Conservation (phyloP, 92 coral and sea anemone genomes). For the Epizoanthus stellaris region DNA sequence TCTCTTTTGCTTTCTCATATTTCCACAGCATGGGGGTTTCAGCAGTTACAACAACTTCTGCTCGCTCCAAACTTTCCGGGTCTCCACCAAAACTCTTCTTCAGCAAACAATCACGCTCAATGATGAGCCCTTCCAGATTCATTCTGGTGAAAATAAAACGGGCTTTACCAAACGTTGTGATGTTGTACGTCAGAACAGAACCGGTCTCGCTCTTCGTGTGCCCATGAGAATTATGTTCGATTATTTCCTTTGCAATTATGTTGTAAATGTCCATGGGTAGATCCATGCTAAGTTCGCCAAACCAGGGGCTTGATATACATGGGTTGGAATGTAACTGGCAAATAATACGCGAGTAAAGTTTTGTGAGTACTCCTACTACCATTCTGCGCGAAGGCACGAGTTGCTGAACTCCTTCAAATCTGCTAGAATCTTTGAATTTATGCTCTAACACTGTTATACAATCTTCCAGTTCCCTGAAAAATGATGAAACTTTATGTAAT, state of each 20-base stretch:
- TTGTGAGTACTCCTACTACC: slow-evolving; percentile 3
- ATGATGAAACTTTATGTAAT: background rate
- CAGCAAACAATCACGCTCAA: too few relatives aligned
- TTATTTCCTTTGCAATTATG: slow-evolving; percentile 26
- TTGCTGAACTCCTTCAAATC: slow-evolving; percentile 21
- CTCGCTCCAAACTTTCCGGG: too few relatives aligned
- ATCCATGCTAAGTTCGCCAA: slow-evolving; percentile 20
- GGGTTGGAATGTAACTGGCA: slow-evolving; percentile 12
- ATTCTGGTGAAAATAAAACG: too few relatives aligned
- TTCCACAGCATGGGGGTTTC: too few relatives aligned
- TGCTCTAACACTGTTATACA: slow-evolving; percentile 31
- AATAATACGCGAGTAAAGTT: slow-evolving; percentile 19
- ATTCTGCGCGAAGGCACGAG: slow-evolving; percentile 26
- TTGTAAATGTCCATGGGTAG: slow-evolving; percentile 28
- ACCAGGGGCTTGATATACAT: slow-evolving; percentile 25
- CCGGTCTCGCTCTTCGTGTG: too few relatives aligned
- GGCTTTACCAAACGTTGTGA: too few relatives aligned
- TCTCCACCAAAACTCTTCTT: too few relatives aligned
- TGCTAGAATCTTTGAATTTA: background rate
- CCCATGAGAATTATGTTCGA: background rate
- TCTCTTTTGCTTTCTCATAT: too few relatives aligned
- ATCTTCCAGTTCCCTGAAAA: slow-evolving; percentile 11
- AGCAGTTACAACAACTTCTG: too few relatives aligned
- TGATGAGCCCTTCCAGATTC: too few relatives aligned
- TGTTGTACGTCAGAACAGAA: too few relatives aligned